Conservation (phyloP, 2,113 vertebrate species). For the Ciconia boyciana region DNA sequence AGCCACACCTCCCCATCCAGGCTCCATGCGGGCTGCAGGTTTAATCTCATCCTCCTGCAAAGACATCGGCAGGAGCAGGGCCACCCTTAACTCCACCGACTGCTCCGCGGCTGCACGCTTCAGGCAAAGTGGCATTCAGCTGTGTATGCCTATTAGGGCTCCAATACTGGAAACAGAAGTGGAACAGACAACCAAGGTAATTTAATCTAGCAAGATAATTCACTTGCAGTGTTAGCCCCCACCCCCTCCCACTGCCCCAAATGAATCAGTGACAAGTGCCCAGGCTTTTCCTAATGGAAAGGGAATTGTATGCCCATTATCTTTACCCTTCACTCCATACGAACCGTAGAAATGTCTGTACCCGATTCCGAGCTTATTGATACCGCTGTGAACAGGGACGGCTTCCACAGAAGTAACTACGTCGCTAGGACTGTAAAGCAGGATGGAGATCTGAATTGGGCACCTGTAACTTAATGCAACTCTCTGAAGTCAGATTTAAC, state of each 20-base stretch:
- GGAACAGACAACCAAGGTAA: neutral
- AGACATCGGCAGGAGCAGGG: fast-evolving
- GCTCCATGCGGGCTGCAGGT: neutral
- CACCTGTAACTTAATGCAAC: neutral
- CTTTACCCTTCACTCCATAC: neutral
- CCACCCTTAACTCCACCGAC: neutral
- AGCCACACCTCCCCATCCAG: neutral
- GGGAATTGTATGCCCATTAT: neutral
- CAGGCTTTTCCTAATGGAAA: neutral
- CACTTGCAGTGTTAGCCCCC: neutral
- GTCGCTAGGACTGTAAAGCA: neutral
- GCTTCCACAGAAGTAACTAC: neutral
- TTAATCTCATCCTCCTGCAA: neutral
- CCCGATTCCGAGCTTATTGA: neutral
- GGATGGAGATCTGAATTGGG: neutral
- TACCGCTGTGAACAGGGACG: fast-evolving
- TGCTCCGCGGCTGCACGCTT: neutral
- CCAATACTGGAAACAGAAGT: neutral
- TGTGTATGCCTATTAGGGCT: neutral
- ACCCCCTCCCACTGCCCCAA: neutral
- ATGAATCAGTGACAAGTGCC: neutral
- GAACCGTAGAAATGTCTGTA: neutral
- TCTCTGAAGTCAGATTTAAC: neutral
- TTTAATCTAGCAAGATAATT: neutral
- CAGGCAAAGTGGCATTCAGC: neutral